These are phyloP conservation scores for Gastracanthus pulcherrimus DNA, from an alignment of 2,888 invertebrate species.

Conservation along the genomic window DNA sequence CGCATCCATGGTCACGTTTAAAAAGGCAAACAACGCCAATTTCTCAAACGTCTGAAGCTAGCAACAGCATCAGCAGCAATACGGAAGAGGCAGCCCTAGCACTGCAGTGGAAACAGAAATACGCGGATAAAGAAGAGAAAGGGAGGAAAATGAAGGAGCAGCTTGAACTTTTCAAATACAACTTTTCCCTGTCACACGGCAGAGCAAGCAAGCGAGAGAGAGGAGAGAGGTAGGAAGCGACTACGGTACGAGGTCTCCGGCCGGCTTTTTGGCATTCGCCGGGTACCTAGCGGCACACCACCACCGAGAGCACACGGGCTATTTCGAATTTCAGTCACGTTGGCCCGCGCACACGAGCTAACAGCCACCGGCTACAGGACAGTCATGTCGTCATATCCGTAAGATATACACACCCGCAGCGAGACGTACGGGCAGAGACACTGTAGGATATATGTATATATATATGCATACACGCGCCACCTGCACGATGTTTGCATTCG, in stretches of 20 bases:
- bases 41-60: conserved; percentile 8
- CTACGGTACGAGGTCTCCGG: background rate
- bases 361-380: background rate
- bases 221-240: background rate
- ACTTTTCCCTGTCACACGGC: conserved; percentile 1
- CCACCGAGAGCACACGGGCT: conserved; percentile 26
- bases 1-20: background rate
- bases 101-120: background rate
- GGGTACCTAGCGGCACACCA: background rate
- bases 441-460: background rate
- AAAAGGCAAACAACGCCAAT: conserved; percentile 7
- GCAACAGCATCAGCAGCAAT: no score
- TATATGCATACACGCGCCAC: background rate
- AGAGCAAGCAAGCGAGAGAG: no score
- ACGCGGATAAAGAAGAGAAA: background rate
- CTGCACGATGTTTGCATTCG: background rate
- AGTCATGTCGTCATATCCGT: conserved; percentile 11
- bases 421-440: background rate
- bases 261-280: conserved; percentile 7
- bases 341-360: conserved; percentile 36
- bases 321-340: conserved; percentile 73
- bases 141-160: background rate
- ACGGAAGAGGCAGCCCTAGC: no score
- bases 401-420: background rate
- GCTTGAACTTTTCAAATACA: conserved; percentile 19